phyloP scores from a whole-genome alignment of 2,888 invertebrate genomes.

The Tachina fera region DNA sequence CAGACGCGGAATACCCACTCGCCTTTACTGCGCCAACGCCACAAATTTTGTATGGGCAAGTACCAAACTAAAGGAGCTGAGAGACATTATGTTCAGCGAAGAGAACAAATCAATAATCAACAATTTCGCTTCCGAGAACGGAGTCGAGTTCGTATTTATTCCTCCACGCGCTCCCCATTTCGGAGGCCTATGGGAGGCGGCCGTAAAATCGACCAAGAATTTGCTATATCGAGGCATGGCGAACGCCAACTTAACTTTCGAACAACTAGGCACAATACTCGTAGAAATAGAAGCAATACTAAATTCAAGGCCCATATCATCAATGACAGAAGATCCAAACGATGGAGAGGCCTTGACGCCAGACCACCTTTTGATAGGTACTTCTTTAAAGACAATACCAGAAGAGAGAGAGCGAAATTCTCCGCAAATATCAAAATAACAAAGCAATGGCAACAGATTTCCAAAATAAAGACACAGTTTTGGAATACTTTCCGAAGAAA shows the following conservation, averaged over 20 bases:
- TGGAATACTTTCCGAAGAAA: constrained; percentile 16
- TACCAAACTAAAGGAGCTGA: too few species aligned
- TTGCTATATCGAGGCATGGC: too few species aligned
- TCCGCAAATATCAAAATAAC: too few species aligned
- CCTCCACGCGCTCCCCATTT: constrained; percentile 66
- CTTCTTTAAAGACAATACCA: constrained; percentile 8
- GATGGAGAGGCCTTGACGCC: constrained; percentile 57
- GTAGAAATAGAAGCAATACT: not conserved
- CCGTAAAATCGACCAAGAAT: constrained; percentile 34
- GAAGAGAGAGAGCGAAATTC: too few species aligned
- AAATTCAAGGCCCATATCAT: constrained; percentile 60
- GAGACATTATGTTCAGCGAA: too few species aligned
- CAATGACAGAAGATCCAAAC: constrained; percentile 56
- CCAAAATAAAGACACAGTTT: not conserved
- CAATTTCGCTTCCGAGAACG: constrained; percentile 27
- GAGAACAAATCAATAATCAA: not conserved
- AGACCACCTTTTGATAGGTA: constrained; percentile 27
- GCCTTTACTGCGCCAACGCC: constrained; percentile 1
- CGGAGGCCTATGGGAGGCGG: constrained; percentile 19
- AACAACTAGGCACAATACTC: constrained; percentile 60
- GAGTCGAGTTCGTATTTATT: constrained; percentile 48
- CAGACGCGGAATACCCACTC: not conserved
- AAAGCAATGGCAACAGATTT: constrained; percentile 15
- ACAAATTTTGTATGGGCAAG: not conserved
- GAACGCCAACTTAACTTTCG: constrained; percentile 29